phyloP scores from a whole-genome alignment of 2,113 vertebrate species.

The Mustelus asterias region DNA sequence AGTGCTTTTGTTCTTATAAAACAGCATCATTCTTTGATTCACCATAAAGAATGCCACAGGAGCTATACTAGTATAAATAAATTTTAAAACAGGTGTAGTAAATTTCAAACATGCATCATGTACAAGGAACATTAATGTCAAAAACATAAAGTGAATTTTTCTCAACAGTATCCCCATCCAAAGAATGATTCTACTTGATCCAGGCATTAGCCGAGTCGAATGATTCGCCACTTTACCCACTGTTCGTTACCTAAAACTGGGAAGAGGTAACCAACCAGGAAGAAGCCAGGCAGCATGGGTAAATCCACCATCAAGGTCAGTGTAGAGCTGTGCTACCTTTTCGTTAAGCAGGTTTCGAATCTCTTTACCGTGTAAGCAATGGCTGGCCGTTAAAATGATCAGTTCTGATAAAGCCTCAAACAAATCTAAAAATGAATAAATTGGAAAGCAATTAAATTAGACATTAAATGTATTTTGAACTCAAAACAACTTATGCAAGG shows the following conservation, averaged over 20 bases:
- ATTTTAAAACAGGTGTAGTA: not conserved
- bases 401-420: conserved; percentile 91
- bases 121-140: not conserved
- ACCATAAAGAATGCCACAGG: not conserved
- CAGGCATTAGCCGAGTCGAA: not conserved
- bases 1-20: not conserved
- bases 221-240: not conserved
- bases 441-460: not conserved
- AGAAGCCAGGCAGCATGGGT: conserved; percentile 89
- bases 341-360: conserved; percentile 77
- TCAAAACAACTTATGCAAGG: not conserved
- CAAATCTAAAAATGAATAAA: conserved; percentile 63
- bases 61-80: not conserved
- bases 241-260: conserved; percentile 83
- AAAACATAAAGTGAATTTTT: not conserved
- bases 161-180: not conserved
- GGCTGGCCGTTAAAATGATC: conserved; percentile 93
- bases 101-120: not conserved
- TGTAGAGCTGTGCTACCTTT: conserved; percentile 84
- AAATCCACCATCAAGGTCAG: conserved; percentile 90
- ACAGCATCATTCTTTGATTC: not conserved
- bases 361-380: conserved; percentile 88
- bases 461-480: not conserved
- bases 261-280: conserved; percentile 88
- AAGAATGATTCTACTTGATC: not conserved